These are phyloP conservation scores for Phymatocera aterrima DNA, from an alignment of 2,888 invertebrate species.

Conservation along the genomic window DNA sequence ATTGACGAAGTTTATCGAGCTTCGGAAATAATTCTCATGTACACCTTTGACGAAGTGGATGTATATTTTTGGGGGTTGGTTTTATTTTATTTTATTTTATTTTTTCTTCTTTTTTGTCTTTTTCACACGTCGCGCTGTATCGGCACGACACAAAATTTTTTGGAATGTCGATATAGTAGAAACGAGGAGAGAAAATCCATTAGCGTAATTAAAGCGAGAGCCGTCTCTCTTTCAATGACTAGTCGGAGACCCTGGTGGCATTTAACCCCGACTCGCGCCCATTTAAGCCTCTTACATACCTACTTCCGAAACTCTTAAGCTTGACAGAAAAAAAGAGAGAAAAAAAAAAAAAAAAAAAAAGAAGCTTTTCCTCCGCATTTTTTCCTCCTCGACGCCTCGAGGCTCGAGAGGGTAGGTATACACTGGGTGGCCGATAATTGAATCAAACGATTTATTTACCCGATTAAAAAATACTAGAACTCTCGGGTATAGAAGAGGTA, in stretches of 20 bases:
- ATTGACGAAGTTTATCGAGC: not conserved
- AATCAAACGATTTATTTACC: slow-evolving; percentile 74
- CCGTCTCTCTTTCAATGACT: slow-evolving; percentile 35
- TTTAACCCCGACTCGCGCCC: slow-evolving; percentile 46
- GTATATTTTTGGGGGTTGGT: not conserved
- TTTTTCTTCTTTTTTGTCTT: too few species aligned
- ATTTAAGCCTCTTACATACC: slow-evolving; percentile 72
- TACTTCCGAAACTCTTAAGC: slow-evolving; percentile 70
- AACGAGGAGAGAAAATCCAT: slow-evolving; percentile 42
- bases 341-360: slow-evolving; percentile 67
- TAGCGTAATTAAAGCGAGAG: slow-evolving; percentile 39
- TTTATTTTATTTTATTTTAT: too few species aligned
- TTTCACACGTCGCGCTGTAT: too few species aligned
- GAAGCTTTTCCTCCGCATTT: slow-evolving; percentile 61
- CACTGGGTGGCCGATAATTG: slow-evolving; percentile 67
- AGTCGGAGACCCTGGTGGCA: slow-evolving; percentile 34
- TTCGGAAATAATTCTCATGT: not conserved
- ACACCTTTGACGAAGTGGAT: not conserved
- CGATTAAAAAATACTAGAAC: slow-evolving; percentile 69
- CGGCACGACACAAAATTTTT: not conserved
- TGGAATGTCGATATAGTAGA: not conserved
- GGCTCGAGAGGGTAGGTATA: slow-evolving; percentile 33
- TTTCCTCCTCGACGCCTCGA: slow-evolving; percentile 35
- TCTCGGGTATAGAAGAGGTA: slow-evolving; percentile 37
- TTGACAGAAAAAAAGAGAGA: slow-evolving; percentile 64